Conservation (phyloP, 1,140 invertebrate species). For the Sycophaga agraensis region DNA sequence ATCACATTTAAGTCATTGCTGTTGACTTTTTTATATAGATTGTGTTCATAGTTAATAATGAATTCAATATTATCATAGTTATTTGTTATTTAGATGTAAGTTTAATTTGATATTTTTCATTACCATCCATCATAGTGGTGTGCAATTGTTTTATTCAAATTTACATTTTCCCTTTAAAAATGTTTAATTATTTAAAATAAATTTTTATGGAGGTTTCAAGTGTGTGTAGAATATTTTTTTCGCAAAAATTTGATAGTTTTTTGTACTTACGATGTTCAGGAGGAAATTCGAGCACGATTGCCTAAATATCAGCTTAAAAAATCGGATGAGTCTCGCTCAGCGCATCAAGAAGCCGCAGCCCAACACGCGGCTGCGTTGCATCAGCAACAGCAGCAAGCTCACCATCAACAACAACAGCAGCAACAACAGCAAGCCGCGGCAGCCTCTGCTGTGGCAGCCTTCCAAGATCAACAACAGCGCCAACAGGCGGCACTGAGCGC, state of each 20-base stretch:
- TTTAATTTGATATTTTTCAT: too few species aligned
- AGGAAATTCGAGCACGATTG: conserved; percentile 78
- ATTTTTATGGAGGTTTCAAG: background rate
- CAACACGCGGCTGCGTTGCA: conserved; percentile 57
- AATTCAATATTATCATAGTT: too few species aligned
- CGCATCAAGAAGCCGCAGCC: conserved; percentile 59
- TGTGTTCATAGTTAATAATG: conserved; percentile 8
- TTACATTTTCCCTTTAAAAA: too few species aligned
- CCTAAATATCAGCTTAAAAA: conserved; percentile 70
- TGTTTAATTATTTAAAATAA: background rate
- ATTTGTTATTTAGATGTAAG: too few species aligned
- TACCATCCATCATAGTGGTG: too few species aligned
- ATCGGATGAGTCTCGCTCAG: conserved; percentile 54
- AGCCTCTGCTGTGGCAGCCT: conserved; percentile 47
- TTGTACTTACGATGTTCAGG: conserved; percentile 58
- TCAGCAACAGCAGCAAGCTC: background rate
- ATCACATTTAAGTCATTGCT: conserved; percentile 4
- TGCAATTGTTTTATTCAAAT: too few species aligned
- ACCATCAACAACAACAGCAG: conserved; percentile 36
- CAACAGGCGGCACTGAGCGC: conserved; percentile 50
- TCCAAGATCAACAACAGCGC: conserved; percentile 56
- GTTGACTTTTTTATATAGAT: background rate
- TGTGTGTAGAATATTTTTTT: background rate
- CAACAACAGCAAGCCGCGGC: conserved; percentile 44
- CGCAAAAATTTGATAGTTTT: background rate